Percentiles rank a stretch among this genome's conserved stretches.
Conservation (phyloP, 2,797 vertebrate genomes). For the Pseudochirops cupreus region DNA sequence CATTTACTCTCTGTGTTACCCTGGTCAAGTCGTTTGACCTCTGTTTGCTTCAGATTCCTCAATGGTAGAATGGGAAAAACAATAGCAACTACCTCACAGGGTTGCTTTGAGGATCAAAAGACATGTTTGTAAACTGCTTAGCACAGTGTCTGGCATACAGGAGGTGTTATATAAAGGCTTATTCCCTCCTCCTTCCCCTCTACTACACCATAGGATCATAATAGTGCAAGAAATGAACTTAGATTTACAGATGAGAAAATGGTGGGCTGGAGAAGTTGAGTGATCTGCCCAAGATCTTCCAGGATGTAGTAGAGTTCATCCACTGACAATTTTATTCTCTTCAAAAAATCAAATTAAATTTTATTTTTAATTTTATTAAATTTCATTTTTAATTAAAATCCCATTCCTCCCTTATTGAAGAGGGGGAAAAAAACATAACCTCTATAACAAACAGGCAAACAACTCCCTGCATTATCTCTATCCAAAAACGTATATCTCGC, state of each 20-base stretch:
- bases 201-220: neutral
- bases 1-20: neutral
- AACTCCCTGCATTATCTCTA: neutral
- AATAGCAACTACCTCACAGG: neutral
- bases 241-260: neutral
- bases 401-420: neutral
- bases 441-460: neutral
- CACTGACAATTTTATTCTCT: neutral
- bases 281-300: neutral
- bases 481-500: neutral
- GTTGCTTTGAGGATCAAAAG: neutral
- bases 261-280: neutral
- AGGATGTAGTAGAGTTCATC: neutral
- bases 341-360: neutral
- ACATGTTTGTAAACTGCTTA: neutral
- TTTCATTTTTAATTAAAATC: neutral
- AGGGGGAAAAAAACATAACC: neutral
- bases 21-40: neutral
- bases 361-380: neutral
- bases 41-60: neutral
- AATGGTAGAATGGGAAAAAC: neutral
- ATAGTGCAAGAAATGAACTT: neutral
- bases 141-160: neutral
- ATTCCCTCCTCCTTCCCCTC: neutral
- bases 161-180: neutral